Base-by-base conservation (phyloP, 2,797 vertebrate species). In the Sebastiscus albofasciatus region DNA sequence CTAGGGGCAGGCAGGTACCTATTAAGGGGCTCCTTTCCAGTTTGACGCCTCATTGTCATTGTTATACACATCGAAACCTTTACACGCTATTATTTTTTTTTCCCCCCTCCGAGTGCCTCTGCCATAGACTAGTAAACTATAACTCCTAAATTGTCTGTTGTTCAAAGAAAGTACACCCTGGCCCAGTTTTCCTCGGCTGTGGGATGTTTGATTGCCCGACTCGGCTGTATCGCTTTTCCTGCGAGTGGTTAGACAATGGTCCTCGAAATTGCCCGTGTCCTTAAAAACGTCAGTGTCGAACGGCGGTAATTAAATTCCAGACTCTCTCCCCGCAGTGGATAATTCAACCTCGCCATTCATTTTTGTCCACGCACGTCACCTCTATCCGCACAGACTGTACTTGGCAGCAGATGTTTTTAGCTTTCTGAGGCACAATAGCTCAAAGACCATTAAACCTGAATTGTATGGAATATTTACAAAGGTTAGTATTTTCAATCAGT, bases 21-120 rank as follows among this genome's bases (percentile, higher is more conserved):
- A 96, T 95, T 95, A 95, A 92, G 67, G 67, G 87, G 75, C 75
- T 90, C 87, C 90, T 90, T 92, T 92, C 80, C 81, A 87, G 80
- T 80, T 87, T 70, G 3, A 67, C 67, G 72, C 84, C 83, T 86
- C 85, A 85, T 93, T 86, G 91, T 93, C 90, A 91, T 90, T 92
- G 89, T 91, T 90, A 83, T 87, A 86, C 82, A 88, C 81, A 78
- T 84, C 56, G 79, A 89, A 89, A 84, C 85, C 84, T 84, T 88
- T 91, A 81, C 74, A 83, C 81, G 5, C 81, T 72, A 65, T 80
- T 80, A 69, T 60, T 84, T 75, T 2, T 31, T 59, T 20, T 31
- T 60, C 31, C 2, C 55, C 39, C 67, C 27, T 86, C 52, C 5
- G 26, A 82, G 77, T 64, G 52, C 72, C 79, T 79, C 66, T 56